Evolutionary conservation across 2,888 invertebrate genomes (phyloP), one percentile per base, ranked within the genome.

Genomic region (Campoplex nolae): DNA sequence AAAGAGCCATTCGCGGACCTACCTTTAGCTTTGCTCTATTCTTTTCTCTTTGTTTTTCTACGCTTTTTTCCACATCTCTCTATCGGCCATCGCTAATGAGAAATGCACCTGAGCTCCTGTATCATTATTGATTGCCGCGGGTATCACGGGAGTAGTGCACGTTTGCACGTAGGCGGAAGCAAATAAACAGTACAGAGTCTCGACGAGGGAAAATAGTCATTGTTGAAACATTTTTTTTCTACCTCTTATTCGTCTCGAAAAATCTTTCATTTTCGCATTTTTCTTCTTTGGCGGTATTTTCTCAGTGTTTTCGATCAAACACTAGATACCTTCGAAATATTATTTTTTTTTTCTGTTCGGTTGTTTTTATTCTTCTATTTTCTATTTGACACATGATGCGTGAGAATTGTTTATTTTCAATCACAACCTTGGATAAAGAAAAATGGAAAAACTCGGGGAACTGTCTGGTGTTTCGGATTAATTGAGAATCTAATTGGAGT

Each of bases 71-170:
- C 73, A 70, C 70, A 75, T 65, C 42, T 58, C 65, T 38, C 51
- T 83, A 87, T 88, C 87, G 78, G 51, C 67, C 78, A 87, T 76
- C 75, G 77, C 84, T 89, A 85, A 89, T 90, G 88, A 88, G 88
- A 89, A 89, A 88, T 88, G 81, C 85, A 81, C 85, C 83, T 65
- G 77, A 71, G 38, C 77, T 85, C 77, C 71, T 56, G 85, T 86
- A 79, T 79, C 70, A 86, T 85, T 84, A 86, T 83, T 67, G 85
- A 79, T 87, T 85, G 84, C 83, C 83, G 56, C 51, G 56, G 85
- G 81, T 85, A 78, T 71, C 71, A n/a, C 65, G 54, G 65, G 67
- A 51, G 42, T 42, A 68, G 78, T 6, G 48, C 58, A 74, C 51
- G 38, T 38, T 38, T 38, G 38, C 38, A 38, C 38, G 38, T 42